Evolutionary conservation across 2,113 vertebrate genomes (phyloP).

Genomic region (Dromaius novaehollandiae): DNA sequence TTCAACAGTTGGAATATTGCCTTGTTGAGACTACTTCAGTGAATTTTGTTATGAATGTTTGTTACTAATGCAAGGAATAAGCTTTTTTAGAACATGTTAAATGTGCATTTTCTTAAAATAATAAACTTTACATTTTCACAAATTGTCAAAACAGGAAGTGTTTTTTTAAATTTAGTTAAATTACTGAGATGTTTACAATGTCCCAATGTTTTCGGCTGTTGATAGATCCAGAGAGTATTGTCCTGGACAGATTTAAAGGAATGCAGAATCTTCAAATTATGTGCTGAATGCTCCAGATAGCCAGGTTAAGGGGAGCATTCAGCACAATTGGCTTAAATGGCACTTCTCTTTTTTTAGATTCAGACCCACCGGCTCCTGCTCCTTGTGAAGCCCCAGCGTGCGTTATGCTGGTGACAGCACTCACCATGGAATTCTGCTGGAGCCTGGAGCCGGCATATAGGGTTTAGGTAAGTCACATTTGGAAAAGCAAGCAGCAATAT

Average conservation of each 20-base stretch:
- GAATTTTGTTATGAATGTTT: not conserved
- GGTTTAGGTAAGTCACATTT: slow-evolving; percentile 68
- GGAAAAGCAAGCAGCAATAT: slow-evolving; percentile 58
- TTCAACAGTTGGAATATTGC: not conserved
- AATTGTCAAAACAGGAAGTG: not conserved
- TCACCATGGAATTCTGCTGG: slow-evolving; percentile 72
- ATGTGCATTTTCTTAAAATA: not conserved
- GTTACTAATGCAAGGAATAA: not conserved
- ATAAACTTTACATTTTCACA: not conserved
- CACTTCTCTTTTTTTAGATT: slow-evolving; percentile 72
- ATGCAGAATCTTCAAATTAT: slow-evolving; percentile 8
- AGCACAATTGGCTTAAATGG: slow-evolving; percentile 63
- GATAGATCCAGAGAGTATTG: not conserved
- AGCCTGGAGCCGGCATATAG: slow-evolving; percentile 73
- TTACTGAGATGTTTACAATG: slow-evolving; percentile 65
- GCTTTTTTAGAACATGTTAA: not conserved
- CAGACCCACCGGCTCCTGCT: slow-evolving; percentile 72
- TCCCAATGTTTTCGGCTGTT: slow-evolving; percentile 62
- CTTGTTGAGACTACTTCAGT: not conserved
- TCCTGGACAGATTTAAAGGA: not conserved
- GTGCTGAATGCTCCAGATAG: slow-evolving; percentile 40
- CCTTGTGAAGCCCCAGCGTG: slow-evolving; percentile 70
- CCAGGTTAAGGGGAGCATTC: slow-evolving; percentile 30
- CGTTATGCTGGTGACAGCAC: slow-evolving; percentile 61
- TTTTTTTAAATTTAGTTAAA: not conserved